Percentiles rank a stretch among this genome's conserved stretches.
These are phyloP conservation scores for Geodia barretti DNA, from an alignment of 37 sponge, comb jelly and placozoan genomes.

Conservation along the genomic window DNA sequence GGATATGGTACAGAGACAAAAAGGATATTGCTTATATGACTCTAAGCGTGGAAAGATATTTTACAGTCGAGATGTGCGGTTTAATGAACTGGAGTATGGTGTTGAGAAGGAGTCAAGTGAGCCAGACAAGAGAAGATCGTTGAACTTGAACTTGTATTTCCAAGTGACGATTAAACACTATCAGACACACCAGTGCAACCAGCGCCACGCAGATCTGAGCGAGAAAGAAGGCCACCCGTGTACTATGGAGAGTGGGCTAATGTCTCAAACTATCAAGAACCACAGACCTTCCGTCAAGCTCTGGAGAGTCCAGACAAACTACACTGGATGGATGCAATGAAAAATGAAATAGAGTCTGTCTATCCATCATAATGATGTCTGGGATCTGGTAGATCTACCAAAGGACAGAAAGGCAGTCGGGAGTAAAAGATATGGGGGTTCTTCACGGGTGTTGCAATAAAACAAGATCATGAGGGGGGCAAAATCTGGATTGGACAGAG, in stretches of 20 bases:
- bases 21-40: constrained; percentile 37
- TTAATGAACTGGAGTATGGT: background rate
- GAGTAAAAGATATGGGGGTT: too few species aligned
- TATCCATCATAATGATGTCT: constrained; percentile 54
- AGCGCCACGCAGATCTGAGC: constrained; percentile 15
- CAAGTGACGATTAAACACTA: too few species aligned
- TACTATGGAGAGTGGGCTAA: constrained; percentile 44
- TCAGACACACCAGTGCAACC: too few species aligned
- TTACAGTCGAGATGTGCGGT: constrained; percentile 32
- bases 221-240: constrained; percentile 43
- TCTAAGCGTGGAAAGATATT: constrained; percentile 8
- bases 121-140: background rate
- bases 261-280: constrained; percentile 4
- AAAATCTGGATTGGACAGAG: constrained; percentile 60
- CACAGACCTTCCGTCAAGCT: constrained; percentile 24
- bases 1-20: constrained; percentile 42
- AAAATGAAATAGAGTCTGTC: constrained; percentile 60
- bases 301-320: constrained; percentile 32
- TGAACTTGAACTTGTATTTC: too few species aligned
- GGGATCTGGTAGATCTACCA: constrained; percentile 64
- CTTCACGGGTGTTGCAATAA: constrained; percentile 49
- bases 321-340: constrained; percentile 51
- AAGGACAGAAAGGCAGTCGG: constrained; percentile 40
- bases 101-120: background rate
- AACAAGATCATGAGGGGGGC: constrained; percentile 30